Evolutionary conservation across 2,888 invertebrate species (phyloP), one percentile per base, ranked within the genome.

Genomic region (Mechanitis messenoides): DNA sequence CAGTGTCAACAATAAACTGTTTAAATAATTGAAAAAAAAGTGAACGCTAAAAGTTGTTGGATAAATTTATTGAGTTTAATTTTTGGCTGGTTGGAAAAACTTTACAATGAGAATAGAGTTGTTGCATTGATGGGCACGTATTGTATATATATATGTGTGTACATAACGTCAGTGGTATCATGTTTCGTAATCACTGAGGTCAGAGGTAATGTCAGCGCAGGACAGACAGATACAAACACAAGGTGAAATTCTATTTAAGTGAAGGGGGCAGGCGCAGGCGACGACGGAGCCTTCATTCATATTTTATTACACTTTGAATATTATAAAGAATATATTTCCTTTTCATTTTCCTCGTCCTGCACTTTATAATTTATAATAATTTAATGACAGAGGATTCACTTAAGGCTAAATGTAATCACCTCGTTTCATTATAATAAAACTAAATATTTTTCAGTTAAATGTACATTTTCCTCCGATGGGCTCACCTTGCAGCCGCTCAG

Each of bases 181-280:
- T 55, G 45, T 42, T 54, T 59, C 57, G 55, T 59, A 58, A 56
- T 50, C 50, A 2, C 38, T 61, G 61, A 61, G 61, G 61, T 61
- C 61, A 46, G 53, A 57, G 57, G 61, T 57, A 57, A 57, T 66
- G 42, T 58, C 47, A 57, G 56, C 61, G 55, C 62, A 66, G 68
- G 64, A 68, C 68, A 68, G 60, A 62, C 61, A 56, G 61, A 58
- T 61, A 64, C 67, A 78, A 79, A 77, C 76, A 78, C 85, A 85
- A 85, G 86, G 86, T 85, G 81, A 86, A 84, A 83, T 85, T 83
- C 79, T 73, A 77, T 74, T 78, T 75, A 75, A 85, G 85, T 85
- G 85, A 85, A 84, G 72, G 85, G 84, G 79, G 56, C 20, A 53
- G 45, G 84, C 79, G 56, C 20, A 53, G 45, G 46, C 53, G 57